Evolutionary conservation across 2,888 invertebrate species (phyloP).

Genomic region (Dynastes grantii): DNA sequence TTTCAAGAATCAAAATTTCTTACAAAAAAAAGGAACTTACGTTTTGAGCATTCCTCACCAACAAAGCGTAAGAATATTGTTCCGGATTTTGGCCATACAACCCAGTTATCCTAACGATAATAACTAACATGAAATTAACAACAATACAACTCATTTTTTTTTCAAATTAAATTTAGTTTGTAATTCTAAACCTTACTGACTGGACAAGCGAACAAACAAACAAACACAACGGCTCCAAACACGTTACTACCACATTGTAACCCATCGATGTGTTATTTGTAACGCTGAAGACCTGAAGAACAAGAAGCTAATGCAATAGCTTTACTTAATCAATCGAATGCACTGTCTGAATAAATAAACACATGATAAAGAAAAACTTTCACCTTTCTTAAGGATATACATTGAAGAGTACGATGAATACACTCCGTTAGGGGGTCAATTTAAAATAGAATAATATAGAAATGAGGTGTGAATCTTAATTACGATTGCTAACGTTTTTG

Average conservation of each 20-base stretch:
- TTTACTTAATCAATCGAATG: conserved; percentile 26
- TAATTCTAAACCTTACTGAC: no score
- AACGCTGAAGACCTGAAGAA: no score
- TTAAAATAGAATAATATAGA: background rate
- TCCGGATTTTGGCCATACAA: conserved; percentile 10
- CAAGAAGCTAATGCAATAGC: background rate
- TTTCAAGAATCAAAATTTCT: background rate
- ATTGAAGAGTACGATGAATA: no score
- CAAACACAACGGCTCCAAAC: background rate
- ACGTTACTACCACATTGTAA: no score
- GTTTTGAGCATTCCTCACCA: conserved; percentile 32
- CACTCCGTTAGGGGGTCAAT: background rate
- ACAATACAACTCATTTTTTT: conserved; percentile 15
- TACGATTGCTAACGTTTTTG: background rate
- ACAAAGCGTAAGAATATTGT: background rate
- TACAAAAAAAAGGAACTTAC: background rate
- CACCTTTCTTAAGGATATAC: no score
- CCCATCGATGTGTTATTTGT: no score
- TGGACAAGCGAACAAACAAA: background rate
- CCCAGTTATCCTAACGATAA: background rate
- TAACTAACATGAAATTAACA: conserved; percentile 22
- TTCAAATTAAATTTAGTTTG: background rate
- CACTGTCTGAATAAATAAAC: conserved; percentile 19
- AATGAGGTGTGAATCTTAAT: conserved; percentile 6
- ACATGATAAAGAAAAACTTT: no score